These are phyloP conservation scores for Arbacia lixula DNA, from an alignment of 53 echinoderm and acorn worm species.

Conservation along the genomic window DNA sequence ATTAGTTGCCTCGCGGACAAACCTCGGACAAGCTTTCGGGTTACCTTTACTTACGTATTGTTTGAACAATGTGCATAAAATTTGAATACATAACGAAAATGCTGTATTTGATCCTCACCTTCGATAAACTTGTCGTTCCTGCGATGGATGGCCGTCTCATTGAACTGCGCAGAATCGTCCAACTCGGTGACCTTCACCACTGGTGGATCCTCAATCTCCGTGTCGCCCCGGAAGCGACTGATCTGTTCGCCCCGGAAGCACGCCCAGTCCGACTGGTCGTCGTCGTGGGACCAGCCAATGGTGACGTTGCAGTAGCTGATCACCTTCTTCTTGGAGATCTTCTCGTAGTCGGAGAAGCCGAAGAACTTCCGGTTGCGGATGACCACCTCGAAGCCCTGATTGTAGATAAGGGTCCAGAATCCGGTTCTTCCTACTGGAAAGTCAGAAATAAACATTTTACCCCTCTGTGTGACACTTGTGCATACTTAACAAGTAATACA, in stretches of 20 bases:
- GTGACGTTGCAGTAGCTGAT: constrained; percentile 69
- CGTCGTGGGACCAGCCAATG: constrained; percentile 71
- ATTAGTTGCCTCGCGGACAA: too few species aligned
- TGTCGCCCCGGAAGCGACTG: constrained; percentile 39
- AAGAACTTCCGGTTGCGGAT: constrained; percentile 73
- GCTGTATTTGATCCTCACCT: too few species aligned
- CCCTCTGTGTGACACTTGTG: too few species aligned
- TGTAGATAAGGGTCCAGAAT: constrained; percentile 84
- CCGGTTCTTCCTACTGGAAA: constrained; percentile 58
- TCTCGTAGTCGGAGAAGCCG: constrained; percentile 69
- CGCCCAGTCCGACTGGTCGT: constrained; percentile 70
- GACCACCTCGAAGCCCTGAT: constrained; percentile 76
- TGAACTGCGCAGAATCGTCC: constrained; percentile 27
- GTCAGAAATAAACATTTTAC: too few species aligned
- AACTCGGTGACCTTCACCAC: constrained; percentile 28
- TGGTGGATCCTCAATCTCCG: neutral
- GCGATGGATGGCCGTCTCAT: constrained; percentile 39
- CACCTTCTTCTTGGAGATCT: constrained; percentile 57
- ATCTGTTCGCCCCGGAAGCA: constrained; percentile 70
- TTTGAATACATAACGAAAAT: too few species aligned
- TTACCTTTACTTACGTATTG: too few species aligned
- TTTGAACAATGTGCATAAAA: too few species aligned
- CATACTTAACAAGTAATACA: too few species aligned
- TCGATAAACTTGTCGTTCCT: constrained; percentile 57
- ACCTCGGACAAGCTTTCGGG: too few species aligned